Evolutionary conservation across 2,797 vertebrate species (phyloP).

Genomic region (Lepus oiostolus): DNA sequence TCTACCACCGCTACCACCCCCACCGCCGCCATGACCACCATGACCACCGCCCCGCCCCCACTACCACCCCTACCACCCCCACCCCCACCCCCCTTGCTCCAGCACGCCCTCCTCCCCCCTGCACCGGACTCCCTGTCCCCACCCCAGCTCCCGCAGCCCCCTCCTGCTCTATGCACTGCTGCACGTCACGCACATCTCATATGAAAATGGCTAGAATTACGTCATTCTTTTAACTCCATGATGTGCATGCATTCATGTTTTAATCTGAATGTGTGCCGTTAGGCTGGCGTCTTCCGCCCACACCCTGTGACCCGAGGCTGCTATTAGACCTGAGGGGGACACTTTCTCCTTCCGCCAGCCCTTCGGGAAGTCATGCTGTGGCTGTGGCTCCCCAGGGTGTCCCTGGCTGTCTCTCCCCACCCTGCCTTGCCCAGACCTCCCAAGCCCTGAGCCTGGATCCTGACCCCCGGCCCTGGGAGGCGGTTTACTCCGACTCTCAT

Average conservation of each 20-base stretch:
- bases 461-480: not conserved
- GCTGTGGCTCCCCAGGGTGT: not conserved
- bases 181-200: not conserved
- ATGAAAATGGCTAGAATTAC: not conserved
- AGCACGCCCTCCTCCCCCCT: not conserved
- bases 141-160: not conserved
- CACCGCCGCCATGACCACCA: too few species aligned
- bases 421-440: not conserved
- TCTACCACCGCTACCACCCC: too few species aligned
- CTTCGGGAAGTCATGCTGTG: too few species aligned
- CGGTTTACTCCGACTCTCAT: not conserved
- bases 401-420: fast-evolving
- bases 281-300: too few species aligned
- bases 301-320: too few species aligned
- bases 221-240: not conserved
- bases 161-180: not conserved
- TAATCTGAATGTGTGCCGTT: not conserved
- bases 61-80: too few species aligned
- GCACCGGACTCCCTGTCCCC: not conserved
- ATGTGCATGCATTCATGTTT: not conserved
- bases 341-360: too few species aligned
- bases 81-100: not conserved
- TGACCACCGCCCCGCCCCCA: too few species aligned
- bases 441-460: not conserved
- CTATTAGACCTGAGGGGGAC: too few species aligned